Evolutionary conservation across 2,113 vertebrate genomes (phyloP).

Genomic region (Oriolus oriolus): DNA sequence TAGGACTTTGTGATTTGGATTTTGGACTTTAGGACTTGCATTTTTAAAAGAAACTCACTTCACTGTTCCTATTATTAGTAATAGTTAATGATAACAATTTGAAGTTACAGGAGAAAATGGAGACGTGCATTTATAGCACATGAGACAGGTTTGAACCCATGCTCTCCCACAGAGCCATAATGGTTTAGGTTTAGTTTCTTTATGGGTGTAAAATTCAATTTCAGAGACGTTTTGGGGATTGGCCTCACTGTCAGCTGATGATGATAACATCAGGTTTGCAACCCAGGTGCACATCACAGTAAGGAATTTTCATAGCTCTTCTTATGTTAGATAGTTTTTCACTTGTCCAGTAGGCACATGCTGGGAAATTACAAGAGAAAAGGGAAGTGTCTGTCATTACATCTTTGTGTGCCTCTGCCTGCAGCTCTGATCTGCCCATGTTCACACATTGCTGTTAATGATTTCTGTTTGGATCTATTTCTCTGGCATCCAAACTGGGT

Average conservation of each 20-base stretch:
- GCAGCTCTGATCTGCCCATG: background rate
- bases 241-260: rapidly evolving
- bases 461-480: background rate
- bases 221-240: background rate
- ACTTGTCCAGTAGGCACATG: background rate
- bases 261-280: background rate
- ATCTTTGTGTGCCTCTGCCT: background rate
- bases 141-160: background rate
- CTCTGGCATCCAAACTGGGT: background rate
- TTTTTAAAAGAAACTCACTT: background rate
- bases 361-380: background rate
- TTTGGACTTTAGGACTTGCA: too few species aligned
- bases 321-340: background rate
- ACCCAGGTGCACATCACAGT: background rate
- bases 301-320: background rate
- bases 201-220: background rate
- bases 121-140: background rate
- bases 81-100: background rate
- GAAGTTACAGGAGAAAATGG: background rate
- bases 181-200: background rate
- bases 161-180: background rate
- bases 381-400: background rate
- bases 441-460: background rate
- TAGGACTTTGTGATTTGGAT: background rate
- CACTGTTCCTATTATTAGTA: background rate